Conservation (phyloP, 1,140 invertebrate species). For the Calosoma granatense region DNA sequence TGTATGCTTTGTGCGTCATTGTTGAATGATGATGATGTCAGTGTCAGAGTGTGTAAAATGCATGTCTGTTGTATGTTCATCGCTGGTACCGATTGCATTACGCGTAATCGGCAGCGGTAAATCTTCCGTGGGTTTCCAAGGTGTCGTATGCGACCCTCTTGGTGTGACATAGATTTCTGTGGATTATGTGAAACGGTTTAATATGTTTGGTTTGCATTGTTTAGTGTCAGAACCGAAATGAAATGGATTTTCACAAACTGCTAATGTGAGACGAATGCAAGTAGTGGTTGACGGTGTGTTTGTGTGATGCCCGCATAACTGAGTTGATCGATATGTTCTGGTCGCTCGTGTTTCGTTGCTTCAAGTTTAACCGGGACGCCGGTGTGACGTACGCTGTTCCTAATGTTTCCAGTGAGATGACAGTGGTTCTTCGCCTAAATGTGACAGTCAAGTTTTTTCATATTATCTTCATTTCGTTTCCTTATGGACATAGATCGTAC, state of each 20-base stretch:
- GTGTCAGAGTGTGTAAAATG: neutral
- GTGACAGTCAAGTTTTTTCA: slow-evolving; percentile 25
- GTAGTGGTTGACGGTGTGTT: neutral
- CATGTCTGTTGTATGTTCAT: neutral
- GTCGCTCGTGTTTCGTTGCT: slow-evolving; percentile 23
- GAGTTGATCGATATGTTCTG: slow-evolving; percentile 14
- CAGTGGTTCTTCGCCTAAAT: slow-evolving; percentile 19
- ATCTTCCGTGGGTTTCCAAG: neutral
- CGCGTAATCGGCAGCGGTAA: neutral
- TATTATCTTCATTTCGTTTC: slow-evolving; percentile 20
- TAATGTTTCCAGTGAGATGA: slow-evolving; percentile 16
- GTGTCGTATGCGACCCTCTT: neutral
- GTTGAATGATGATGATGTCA: neutral
- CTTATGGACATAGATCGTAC: slow-evolving; percentile 17
- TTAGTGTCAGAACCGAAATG: neutral
- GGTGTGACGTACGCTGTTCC: slow-evolving; percentile 6
- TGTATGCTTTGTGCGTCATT: neutral
- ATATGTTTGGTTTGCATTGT: no score
- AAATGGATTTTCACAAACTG: neutral
- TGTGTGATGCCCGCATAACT: neutral
- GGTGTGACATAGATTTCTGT: no score
- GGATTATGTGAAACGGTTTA: no score
- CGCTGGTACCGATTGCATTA: no score
- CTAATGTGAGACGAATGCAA: neutral
- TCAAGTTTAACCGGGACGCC: slow-evolving; percentile 14